Conservation (phyloP, 2,113 vertebrate species). For the Pithys albifrons region DNA sequence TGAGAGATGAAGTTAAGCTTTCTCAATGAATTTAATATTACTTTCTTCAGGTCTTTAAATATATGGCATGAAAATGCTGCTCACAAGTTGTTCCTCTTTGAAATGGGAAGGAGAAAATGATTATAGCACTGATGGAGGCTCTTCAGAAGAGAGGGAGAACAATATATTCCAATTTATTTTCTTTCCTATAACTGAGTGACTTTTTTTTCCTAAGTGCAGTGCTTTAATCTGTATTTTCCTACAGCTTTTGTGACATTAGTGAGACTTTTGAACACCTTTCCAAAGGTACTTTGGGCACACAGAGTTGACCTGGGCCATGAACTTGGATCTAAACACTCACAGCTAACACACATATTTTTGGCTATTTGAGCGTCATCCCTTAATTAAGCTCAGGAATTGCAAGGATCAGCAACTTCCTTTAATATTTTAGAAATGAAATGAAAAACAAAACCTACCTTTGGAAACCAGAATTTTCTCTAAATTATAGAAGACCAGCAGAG, state of each 20-base stretch:
- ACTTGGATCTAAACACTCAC: background rate
- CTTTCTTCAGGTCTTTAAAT: background rate
- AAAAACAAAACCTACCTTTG: background rate
- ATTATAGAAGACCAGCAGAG: background rate
- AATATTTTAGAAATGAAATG: background rate
- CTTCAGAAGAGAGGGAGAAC: background rate
- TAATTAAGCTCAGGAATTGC: background rate
- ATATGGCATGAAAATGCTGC: background rate
- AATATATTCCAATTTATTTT: background rate
- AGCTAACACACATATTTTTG: background rate
- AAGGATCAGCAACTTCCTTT: background rate
- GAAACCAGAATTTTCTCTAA: background rate
- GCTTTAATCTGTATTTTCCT: background rate
- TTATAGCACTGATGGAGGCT: background rate
- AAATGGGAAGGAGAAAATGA: background rate
- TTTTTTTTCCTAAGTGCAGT: background rate
- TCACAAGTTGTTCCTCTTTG: background rate
- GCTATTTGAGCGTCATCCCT: background rate
- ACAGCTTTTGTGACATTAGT: background rate
- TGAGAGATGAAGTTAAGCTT: background rate
- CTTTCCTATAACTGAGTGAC: background rate
- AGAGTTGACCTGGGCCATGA: background rate
- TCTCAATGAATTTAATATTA: background rate
- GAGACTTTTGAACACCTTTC: background rate
- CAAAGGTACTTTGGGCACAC: background rate